phyloP scores from a whole-genome alignment of 2,888 invertebrate species.

The Nemurella pictetii region DNA sequence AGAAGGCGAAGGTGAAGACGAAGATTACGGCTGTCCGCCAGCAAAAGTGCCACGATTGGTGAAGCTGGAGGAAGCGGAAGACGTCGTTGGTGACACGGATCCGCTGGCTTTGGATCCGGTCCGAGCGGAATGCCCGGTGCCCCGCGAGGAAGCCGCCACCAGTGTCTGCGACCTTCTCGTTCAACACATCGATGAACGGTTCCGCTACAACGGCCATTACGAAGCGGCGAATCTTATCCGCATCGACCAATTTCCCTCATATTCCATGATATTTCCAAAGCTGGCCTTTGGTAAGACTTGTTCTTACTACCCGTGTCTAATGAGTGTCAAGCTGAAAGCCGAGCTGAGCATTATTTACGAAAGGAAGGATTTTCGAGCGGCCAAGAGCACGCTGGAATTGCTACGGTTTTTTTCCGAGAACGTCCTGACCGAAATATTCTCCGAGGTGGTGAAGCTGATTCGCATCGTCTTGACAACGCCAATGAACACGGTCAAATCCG shows the following conservation, averaged over 20 bases:
- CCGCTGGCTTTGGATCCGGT: not conserved
- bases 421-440: slow-evolving; percentile 43
- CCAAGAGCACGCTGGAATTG: slow-evolving; percentile 38
- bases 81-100: not conserved
- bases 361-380: slow-evolving; percentile 43
- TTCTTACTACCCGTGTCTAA: slow-evolving; percentile 41
- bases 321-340: slow-evolving; percentile 44
- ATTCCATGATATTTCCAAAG: slow-evolving; percentile 32
- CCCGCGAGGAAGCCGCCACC: not conserved
- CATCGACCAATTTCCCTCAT: slow-evolving; percentile 41
- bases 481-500: slow-evolving; percentile 45
- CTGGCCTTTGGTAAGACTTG: not conserved
- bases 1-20: slow-evolving; percentile 32
- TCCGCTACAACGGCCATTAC: slow-evolving; percentile 45
- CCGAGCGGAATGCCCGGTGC: not conserved
- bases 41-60: no score
- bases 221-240: slow-evolving; percentile 45
- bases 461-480: slow-evolving; percentile 46
- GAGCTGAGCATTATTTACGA: slow-evolving; percentile 45
- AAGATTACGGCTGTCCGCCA: no score
- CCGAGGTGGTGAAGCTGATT: slow-evolving; percentile 45
- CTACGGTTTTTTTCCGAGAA: slow-evolving; percentile 43
- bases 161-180: not conserved
- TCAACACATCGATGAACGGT: slow-evolving; percentile 44
- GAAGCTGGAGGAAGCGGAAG: no score